Conservation (phyloP, 2,888 invertebrate species). For the Barypeithes pellucidus region DNA sequence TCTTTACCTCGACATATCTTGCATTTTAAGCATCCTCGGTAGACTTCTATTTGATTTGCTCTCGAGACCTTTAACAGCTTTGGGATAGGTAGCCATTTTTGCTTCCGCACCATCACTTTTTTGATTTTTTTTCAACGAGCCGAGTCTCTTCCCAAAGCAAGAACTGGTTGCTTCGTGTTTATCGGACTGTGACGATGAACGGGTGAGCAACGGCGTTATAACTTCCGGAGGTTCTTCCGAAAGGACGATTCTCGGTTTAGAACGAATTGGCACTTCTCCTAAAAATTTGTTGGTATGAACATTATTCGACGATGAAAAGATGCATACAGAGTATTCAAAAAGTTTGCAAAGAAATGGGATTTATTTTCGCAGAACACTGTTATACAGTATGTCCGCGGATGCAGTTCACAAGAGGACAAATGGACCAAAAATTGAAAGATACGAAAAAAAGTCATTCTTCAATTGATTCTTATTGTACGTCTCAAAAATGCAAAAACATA, state of each 20-base stretch:
- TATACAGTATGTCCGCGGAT: too few relatives aligned
- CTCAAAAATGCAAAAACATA: too few relatives aligned
- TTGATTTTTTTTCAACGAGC: conserved; percentile 65
- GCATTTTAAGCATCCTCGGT: conserved; percentile 66
- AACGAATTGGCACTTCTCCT: conserved; percentile 67
- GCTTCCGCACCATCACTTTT: conserved; percentile 57
- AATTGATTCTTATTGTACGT: too few relatives aligned
- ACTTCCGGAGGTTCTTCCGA: conserved; percentile 45
- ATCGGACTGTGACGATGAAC: conserved; percentile 61
- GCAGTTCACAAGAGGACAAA: too few relatives aligned
- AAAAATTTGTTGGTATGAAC: conserved; percentile 23
- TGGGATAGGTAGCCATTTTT: conserved; percentile 65
- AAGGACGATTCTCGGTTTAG: conserved; percentile 58
- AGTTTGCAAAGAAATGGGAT: too few relatives aligned
- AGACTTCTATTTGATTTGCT: conserved; percentile 66
- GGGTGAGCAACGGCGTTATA: conserved; percentile 50
- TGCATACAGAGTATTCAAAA: too few relatives aligned
- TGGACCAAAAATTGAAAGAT: too few relatives aligned
- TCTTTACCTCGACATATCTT: conserved; percentile 50
- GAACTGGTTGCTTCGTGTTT: conserved; percentile 63
- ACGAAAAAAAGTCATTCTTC: too few relatives aligned
- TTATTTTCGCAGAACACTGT: too few relatives aligned
- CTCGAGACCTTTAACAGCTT: conserved; percentile 62
- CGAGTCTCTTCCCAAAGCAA: conserved; percentile 68
- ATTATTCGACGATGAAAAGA: too few relatives aligned